Evolutionary conservation across 2,888 invertebrate species (phyloP), one percentile per base, ranked within the genome.

Genomic region (Embidobia sp.): DNA sequence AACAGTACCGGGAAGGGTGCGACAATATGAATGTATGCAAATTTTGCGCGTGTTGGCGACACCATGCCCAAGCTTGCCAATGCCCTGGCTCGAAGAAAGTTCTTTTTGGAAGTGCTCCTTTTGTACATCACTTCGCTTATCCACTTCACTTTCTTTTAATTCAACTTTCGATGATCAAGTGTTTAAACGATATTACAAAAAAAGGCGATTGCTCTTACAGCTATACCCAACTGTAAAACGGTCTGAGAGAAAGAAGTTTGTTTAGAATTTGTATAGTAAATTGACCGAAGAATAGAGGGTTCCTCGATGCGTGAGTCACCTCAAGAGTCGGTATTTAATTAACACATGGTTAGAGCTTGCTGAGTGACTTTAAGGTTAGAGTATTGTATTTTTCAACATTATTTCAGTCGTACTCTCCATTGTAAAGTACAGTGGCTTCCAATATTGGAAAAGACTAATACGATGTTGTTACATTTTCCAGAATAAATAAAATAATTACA

Each of bases 81-180:
- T 96, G 96, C 95, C 96, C 96, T 96, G 96, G 95, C 95, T 94
- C 88, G 88, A 88, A 87, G 85, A 85, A 82, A 85, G 78, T 83
- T 81, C 79, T 80, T 83, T 83, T 84, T 81, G 80, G 80, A 80
- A 84, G 84, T 85, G 86, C 85, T 85, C 85, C 85, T 85, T 79
- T 84, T 79, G 63, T 82, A 79, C 80, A 81, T 82, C 80, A 70
- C 46, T 82, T 84, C 73, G 81, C 72, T 77, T 79, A 78, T 80
- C 64, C 67, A 53, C 49, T 66, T 57, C 51, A 59, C 51, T 66
- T 59, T 48, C 63, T 55, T 72, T 49, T 67, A 33, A 69, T 59
- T 57, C 44, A 70, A 69, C 29, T 74, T 69, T 70, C 59, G 53
- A 49, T 59, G 77, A 35, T 40, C 16, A 49, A 67, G 57, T 35